phyloP scores from a whole-genome alignment of 2,113 vertebrate species.

The Cynoglossus semilaevis region DNA sequence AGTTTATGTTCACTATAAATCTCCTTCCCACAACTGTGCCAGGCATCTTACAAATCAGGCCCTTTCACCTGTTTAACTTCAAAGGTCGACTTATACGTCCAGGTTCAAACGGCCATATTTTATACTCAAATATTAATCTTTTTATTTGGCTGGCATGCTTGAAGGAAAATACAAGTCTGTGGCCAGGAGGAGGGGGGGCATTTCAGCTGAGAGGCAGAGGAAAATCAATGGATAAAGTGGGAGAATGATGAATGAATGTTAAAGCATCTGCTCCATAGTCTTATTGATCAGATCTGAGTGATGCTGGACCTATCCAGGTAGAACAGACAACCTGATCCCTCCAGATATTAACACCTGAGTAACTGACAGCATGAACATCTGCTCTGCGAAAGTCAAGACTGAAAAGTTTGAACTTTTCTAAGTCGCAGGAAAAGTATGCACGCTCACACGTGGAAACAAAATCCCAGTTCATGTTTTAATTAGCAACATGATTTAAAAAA shows the following conservation, averaged over 20 bases:
- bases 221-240: conserved; percentile 55
- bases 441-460: conserved; percentile 1
- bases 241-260: conserved; percentile 64
- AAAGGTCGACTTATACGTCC: conserved; percentile 24
- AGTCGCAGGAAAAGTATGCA: background rate
- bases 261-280: conserved; percentile 55
- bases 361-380: conserved; percentile 36
- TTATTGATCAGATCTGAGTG: conserved; percentile 57
- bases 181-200: conserved; percentile 13
- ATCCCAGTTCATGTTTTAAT: background rate
- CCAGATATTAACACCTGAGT: conserved; percentile 39
- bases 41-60: conserved; percentile 54
- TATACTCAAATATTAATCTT: conserved; percentile 61
- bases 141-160: conserved; percentile 38
- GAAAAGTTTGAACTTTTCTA: conserved; percentile 7
- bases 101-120: conserved; percentile 47
- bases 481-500: background rate
- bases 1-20: conserved; percentile 64
- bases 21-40: conserved; percentile 49
- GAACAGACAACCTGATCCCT: conserved; percentile 36
- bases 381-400: conserved; percentile 9
- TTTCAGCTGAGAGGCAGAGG: conserved; percentile 23
- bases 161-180: conserved; percentile 38
- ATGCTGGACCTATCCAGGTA: conserved; percentile 29
- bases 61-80: conserved; percentile 54